These are phyloP conservation scores for Colinus virginianus DNA, from an alignment of 2,113 vertebrate genomes.

Conservation along the genomic window DNA sequence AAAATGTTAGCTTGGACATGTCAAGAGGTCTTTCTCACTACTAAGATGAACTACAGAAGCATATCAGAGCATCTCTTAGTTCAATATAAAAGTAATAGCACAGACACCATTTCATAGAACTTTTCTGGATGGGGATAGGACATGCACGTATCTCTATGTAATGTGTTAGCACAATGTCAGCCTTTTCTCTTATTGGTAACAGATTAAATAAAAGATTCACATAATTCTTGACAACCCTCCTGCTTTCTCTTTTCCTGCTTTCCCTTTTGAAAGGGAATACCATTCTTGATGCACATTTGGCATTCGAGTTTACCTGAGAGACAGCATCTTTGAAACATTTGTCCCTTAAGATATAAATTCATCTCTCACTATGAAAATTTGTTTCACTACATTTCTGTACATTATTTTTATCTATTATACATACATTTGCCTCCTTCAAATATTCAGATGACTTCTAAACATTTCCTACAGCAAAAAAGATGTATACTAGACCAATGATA, in stretches of 20 bases:
- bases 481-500: background rate
- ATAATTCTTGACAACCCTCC: background rate
- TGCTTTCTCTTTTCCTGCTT: background rate
- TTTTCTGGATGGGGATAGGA: background rate
- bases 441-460: background rate
- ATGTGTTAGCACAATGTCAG: background rate
- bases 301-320: background rate
- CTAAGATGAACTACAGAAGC: background rate
- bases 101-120: background rate
- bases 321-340: background rate
- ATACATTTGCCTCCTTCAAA: background rate
- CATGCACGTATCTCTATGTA: background rate
- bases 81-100: background rate
- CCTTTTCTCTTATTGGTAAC: background rate
- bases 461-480: constrained; percentile 25
- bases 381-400: background rate
- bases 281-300: background rate
- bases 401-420: background rate
- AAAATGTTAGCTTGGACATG: background rate
- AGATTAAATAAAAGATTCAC: background rate
- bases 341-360: background rate
- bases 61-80: background rate
- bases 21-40: background rate
- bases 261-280: background rate
- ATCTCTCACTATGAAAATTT: background rate